Percentiles rank a stretch among this genome's conserved stretches.
These are phyloP conservation scores for Xylocopa sonorina DNA, from an alignment of 1,140 invertebrate genomes.

Conservation along the genomic window DNA sequence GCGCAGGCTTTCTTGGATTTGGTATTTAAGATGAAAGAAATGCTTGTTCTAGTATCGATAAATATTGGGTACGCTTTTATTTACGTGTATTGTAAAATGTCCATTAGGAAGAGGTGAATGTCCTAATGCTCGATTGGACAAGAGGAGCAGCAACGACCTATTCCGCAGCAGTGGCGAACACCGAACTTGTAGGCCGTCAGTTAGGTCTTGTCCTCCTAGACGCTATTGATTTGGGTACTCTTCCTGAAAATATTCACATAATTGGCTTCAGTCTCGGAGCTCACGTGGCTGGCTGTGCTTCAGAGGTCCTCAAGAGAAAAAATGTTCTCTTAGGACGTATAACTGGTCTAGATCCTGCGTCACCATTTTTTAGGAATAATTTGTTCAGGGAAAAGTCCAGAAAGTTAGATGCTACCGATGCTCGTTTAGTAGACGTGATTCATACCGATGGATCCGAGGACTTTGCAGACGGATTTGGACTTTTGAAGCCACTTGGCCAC, in stretches of 20 bases:
- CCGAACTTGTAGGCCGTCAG: slow-evolving; percentile 85
- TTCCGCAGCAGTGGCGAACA: slow-evolving; percentile 84
- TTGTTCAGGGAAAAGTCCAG: slow-evolving; percentile 78
- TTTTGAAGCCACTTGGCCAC: slow-evolving; percentile 84
- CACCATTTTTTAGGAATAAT: slow-evolving; percentile 85
- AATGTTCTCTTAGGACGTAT: slow-evolving; percentile 86
- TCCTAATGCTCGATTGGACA: slow-evolving; percentile 83
- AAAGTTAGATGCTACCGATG: slow-evolving; percentile 90
- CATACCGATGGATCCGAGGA: slow-evolving; percentile 88
- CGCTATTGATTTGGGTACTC: slow-evolving; percentile 78
- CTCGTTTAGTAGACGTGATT: slow-evolving; percentile 92
- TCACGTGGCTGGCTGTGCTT: slow-evolving; percentile 88
- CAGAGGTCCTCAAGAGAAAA: slow-evolving; percentile 84
- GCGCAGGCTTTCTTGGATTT: slow-evolving; percentile 76
- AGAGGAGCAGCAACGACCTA: slow-evolving; percentile 83
- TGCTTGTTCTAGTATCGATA: neutral
- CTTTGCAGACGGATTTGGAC: slow-evolving; percentile 88
- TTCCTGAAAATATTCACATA: slow-evolving; percentile 84
- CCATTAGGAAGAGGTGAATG: slow-evolving; percentile 81
- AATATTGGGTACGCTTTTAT: neutral
- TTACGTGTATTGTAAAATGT: neutral
- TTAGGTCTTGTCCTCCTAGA: slow-evolving; percentile 82
- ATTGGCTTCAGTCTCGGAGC: slow-evolving; percentile 91
- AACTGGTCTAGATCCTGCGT: slow-evolving; percentile 88
- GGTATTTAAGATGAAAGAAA: slow-evolving; percentile 62